Conservation (phyloP, 2,888 invertebrate species). For the Alcis repandata region DNA sequence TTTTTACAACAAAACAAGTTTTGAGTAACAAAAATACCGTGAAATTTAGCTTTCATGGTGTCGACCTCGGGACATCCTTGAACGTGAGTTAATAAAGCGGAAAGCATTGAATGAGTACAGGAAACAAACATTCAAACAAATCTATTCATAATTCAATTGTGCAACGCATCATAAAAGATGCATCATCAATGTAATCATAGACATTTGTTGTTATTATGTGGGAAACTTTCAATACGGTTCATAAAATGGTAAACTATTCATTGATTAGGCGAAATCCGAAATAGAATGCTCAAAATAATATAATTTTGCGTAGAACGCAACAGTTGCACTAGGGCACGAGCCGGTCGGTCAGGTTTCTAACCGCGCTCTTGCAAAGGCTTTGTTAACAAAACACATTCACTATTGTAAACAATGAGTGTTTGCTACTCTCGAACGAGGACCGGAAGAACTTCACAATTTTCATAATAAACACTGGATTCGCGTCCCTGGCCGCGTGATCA, state of each 20-base stretch:
- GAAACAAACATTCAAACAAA: slow-evolving; percentile 4
- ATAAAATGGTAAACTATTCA: not conserved
- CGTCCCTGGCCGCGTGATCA: slow-evolving; percentile 42
- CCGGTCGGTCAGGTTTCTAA: slow-evolving; percentile 27
- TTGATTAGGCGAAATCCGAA: not conserved
- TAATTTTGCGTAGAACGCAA: slow-evolving; percentile 11
- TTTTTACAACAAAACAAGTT: not conserved
- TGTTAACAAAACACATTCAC: slow-evolving; percentile 31
- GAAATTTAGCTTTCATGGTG: slow-evolving; percentile 29
- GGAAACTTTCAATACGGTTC: not conserved
- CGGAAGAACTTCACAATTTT: slow-evolving; percentile 29
- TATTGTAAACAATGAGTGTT: slow-evolving; percentile 20
- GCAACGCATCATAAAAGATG: not conserved
- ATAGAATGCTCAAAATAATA: slow-evolving; percentile 7
- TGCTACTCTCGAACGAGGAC: slow-evolving; percentile 1
- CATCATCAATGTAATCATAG: not conserved
- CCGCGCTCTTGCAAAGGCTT: slow-evolving; percentile 20
- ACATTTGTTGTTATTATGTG: not conserved
- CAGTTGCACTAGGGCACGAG: slow-evolving; percentile 17
- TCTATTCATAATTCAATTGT: slow-evolving; percentile 6
- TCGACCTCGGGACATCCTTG: slow-evolving; percentile 27
- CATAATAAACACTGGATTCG: slow-evolving; percentile 24
- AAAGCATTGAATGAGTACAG: slow-evolving; percentile 19
- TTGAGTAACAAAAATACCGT: not conserved
- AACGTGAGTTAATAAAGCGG: slow-evolving; percentile 17